Conservation (phyloP, 2,888 invertebrate genomes). For the Himalopsyche kuldschensis region DNA sequence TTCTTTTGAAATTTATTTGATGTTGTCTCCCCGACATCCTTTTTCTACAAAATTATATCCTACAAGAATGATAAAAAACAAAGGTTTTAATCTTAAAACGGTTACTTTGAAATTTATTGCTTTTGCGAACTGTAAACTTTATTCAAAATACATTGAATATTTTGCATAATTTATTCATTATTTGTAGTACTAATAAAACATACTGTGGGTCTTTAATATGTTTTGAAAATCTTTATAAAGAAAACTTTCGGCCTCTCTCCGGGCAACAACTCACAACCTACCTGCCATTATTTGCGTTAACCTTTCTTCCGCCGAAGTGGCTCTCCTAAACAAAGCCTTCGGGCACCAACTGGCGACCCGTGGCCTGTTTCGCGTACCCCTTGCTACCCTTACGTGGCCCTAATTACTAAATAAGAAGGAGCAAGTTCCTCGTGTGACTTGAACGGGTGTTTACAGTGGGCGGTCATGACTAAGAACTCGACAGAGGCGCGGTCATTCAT, state of each 20-base stretch:
- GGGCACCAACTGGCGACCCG: neutral
- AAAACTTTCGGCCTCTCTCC: neutral
- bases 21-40: conserved; percentile 31
- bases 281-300: neutral
- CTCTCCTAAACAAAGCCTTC: conserved; percentile 7
- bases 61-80: conserved; percentile 18
- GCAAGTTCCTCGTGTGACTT: conserved; percentile 18
- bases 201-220: neutral
- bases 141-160: neutral
- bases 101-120: neutral
- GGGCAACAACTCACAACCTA: neutral
- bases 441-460: conserved; percentile 10
- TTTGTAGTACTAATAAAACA: neutral
- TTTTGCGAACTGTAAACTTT: neutral
- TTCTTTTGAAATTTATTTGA: conserved; percentile 39
- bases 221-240: neutral
- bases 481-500: conserved; percentile 34
- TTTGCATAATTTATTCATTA: neutral
- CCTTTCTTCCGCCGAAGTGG: conserved; percentile 5
- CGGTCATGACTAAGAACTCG: conserved; percentile 13
- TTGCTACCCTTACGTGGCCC: conserved; percentile 10
- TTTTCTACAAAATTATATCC: conserved; percentile 22
- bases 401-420: conserved; percentile 36
- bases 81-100: neutral
- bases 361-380: neutral